A percentile compares a stretch with the other conserved stretches of the same genome.
These are phyloP conservation scores for Sorex fumeus DNA, from an alignment of 2,113 vertebrate genomes.

Conservation along the genomic window DNA sequence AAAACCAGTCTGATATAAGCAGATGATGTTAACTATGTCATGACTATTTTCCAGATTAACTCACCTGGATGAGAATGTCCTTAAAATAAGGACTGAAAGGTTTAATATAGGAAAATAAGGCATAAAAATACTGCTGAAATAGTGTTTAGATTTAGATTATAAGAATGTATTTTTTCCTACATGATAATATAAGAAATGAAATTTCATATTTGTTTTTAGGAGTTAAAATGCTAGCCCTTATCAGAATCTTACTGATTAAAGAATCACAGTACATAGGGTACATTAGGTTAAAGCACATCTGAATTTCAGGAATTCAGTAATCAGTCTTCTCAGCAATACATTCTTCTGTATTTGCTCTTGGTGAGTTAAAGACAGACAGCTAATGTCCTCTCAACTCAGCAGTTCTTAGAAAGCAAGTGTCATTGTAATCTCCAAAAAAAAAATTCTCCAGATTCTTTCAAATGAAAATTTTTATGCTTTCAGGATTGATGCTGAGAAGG, in stretches of 20 bases:
- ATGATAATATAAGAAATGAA: conserved; percentile 16
- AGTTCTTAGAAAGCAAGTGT: not conserved
- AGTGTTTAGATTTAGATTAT: not conserved
- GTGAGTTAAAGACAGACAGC: not conserved
- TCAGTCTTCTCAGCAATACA: not conserved
- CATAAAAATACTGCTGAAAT: no score
- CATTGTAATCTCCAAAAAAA: not conserved
- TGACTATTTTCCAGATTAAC: not conserved
- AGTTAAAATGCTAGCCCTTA: not conserved
- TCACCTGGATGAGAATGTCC: not conserved
- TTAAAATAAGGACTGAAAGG: conserved; percentile 25
- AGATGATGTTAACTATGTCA: no score
- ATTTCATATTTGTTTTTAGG: not conserved
- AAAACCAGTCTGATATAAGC: not conserved
- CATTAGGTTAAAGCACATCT: not conserved
- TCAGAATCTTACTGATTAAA: conserved; percentile 19
- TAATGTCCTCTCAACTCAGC: not conserved
- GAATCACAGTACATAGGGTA: not conserved
- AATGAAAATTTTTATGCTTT: no score
- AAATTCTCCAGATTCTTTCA: no score
- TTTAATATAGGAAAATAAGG: no score
- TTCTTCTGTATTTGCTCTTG: not conserved
- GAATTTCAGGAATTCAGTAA: not conserved
- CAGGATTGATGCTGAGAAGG: no score
- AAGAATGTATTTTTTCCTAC: not conserved